Conservation (phyloP, 2,888 invertebrate genomes). For the Bellardia bayeri region DNA sequence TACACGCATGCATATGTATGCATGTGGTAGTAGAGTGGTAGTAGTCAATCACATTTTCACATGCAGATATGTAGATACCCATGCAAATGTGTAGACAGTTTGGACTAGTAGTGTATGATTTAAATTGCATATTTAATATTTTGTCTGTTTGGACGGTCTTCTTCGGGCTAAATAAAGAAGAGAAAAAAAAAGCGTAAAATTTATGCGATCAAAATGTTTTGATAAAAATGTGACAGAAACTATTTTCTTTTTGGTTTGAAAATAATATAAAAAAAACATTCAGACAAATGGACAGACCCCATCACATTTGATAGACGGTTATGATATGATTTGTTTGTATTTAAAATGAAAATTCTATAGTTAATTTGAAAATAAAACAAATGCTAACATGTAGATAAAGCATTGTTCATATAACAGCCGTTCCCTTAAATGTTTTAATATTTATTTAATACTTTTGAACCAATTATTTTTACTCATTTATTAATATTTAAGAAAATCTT, state of each 20-base stretch:
- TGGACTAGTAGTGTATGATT: neutral
- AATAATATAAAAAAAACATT: neutral
- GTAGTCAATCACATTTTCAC: neutral
- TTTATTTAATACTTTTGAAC: too few relatives aligned
- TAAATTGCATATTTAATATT: neutral
- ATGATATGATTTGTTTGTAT: neutral
- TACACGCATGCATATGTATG: neutral
- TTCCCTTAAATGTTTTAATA: too few relatives aligned
- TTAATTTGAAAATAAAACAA: neutral
- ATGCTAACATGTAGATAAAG: neutral
- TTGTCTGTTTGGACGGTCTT: neutral
- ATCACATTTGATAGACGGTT: conserved; percentile 37
- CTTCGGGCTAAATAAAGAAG: neutral
- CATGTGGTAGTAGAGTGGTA: neutral
- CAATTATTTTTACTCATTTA: too few relatives aligned
- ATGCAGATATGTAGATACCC: neutral
- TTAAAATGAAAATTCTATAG: too few relatives aligned
- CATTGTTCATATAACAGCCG: too few relatives aligned
- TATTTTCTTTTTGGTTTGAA: neutral
- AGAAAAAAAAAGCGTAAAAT: neutral
- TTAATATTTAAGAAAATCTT: too few relatives aligned
- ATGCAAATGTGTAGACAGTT: neutral
- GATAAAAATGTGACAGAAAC: conserved; percentile 41
- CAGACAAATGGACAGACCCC: conserved; percentile 19
- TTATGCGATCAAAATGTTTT: conserved; percentile 48